Percentiles rank a stretch among this genome's conserved stretches.
phyloP scores from a whole-genome alignment of 2,888 invertebrate genomes.

The Netelia fuscicornis region DNA sequence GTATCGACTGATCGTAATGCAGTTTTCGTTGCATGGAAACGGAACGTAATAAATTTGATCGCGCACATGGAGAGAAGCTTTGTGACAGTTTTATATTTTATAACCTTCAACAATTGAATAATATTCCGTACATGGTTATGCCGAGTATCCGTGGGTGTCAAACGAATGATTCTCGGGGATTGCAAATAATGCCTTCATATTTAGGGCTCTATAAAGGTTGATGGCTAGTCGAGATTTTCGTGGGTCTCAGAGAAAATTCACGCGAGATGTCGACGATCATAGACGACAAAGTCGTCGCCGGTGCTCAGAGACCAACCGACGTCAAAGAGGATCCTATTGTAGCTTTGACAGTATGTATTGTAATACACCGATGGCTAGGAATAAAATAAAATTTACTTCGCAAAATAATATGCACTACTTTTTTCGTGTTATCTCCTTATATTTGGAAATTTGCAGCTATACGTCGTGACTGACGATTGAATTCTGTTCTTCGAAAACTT shows the following conservation, averaged over 20 bases:
- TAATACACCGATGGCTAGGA: constrained; percentile 28
- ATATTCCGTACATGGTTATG: constrained; percentile 56
- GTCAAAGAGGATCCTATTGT: constrained; percentile 83
- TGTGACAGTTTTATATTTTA: constrained; percentile 37
- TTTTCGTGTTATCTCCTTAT: not conserved
- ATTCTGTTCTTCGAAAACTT: not conserved
- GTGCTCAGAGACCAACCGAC: constrained; percentile 79
- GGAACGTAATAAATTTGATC: not conserved
- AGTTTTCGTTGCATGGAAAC: too few relatives aligned
- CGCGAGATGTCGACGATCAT: constrained; percentile 81
- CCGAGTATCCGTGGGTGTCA: constrained; percentile 40
- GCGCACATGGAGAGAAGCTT: not conserved
- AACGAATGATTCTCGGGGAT: constrained; percentile 25
- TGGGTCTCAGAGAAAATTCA: constrained; percentile 2
- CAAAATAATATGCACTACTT: not conserved
- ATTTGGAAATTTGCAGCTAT: not conserved
- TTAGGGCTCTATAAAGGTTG: not conserved
- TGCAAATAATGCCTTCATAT: constrained; percentile 1
- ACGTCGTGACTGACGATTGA: not conserved
- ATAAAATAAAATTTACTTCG: constrained; percentile 3
- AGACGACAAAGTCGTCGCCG: constrained; percentile 83
- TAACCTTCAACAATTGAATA: constrained; percentile 37
- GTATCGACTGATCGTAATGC: too few relatives aligned
- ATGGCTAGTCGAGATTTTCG: constrained; percentile 32
- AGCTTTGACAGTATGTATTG: constrained; percentile 79